These are phyloP conservation scores for Acanthisitta chloris DNA, from an alignment of 2,113 vertebrate species.

Conservation along the genomic window DNA sequence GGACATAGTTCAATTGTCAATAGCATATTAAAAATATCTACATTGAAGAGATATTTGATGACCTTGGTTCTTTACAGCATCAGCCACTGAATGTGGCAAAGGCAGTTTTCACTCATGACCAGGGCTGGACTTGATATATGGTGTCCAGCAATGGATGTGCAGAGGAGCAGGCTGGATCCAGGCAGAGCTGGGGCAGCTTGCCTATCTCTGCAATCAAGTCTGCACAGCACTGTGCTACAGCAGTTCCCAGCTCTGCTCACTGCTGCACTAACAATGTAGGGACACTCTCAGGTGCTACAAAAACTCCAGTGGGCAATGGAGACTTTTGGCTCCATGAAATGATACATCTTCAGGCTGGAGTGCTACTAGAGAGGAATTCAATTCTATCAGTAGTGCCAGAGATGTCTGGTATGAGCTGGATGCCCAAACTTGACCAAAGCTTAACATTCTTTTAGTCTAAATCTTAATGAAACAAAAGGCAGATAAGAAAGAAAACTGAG, in stretches of 20 bases:
- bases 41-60: background rate
- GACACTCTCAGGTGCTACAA: background rate
- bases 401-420: background rate
- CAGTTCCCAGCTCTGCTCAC: background rate
- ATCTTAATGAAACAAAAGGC: background rate
- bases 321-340: background rate
- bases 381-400: background rate
- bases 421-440: background rate
- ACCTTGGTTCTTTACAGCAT: background rate
- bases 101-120: background rate
- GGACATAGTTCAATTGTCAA: background rate
- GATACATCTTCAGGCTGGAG: background rate
- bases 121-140: fast-evolving
- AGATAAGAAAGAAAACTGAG: background rate
- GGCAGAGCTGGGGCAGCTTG: background rate
- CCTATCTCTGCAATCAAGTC: background rate
- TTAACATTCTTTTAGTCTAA: background rate
- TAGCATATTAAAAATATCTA: background rate
- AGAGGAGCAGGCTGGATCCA: background rate
- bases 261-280: background rate
- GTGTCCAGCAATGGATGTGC: background rate
- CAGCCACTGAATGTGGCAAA: background rate
- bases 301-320: background rate
- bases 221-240: background rate
- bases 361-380: background rate